Evolutionary conservation across 2,888 invertebrate species (phyloP).

Genomic region (Pandemis cinnamomeana): DNA sequence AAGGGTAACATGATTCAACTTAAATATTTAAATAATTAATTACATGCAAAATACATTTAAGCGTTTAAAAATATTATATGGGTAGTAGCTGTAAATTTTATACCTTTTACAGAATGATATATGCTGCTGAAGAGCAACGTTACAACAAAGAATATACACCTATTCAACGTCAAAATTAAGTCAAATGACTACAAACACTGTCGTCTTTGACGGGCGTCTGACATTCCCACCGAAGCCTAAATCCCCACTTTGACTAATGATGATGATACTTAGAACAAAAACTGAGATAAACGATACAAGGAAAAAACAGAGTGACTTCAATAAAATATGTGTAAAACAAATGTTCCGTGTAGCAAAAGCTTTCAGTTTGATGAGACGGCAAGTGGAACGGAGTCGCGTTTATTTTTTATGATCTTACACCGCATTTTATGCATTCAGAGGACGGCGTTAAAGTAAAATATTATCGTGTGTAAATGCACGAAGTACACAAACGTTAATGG

Average conservation of each 20-base stretch:
- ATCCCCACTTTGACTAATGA: conserved; percentile 4
- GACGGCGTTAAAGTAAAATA: not conserved
- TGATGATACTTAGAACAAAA: conserved; percentile 7
- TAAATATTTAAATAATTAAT: too few relatives aligned
- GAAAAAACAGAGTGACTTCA: conserved; percentile 11
- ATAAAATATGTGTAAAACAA: conserved; percentile 29
- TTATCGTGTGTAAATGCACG: not conserved
- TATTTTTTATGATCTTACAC: conserved; percentile 22
- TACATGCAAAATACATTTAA: too few relatives aligned
- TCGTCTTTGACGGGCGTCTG: not conserved
- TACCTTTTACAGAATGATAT: too few relatives aligned
- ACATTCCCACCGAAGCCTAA: not conserved
- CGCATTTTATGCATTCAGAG: conserved; percentile 18
- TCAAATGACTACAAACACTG: not conserved
- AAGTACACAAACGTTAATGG: not conserved
- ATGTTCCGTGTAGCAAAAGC: conserved; percentile 18
- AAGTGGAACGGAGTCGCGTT: conserved; percentile 19
- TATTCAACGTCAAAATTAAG: too few relatives aligned
- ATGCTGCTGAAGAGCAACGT: too few relatives aligned
- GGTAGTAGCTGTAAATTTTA: too few relatives aligned
- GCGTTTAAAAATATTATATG: too few relatives aligned
- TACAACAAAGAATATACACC: not conserved
- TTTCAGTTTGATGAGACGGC: conserved; percentile 32
- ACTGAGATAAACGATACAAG: conserved; percentile 25
- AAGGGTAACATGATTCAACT: too few relatives aligned